Evolutionary conservation across 2,113 vertebrate species (phyloP).

Genomic region (Engystomops pustulosus): DNA sequence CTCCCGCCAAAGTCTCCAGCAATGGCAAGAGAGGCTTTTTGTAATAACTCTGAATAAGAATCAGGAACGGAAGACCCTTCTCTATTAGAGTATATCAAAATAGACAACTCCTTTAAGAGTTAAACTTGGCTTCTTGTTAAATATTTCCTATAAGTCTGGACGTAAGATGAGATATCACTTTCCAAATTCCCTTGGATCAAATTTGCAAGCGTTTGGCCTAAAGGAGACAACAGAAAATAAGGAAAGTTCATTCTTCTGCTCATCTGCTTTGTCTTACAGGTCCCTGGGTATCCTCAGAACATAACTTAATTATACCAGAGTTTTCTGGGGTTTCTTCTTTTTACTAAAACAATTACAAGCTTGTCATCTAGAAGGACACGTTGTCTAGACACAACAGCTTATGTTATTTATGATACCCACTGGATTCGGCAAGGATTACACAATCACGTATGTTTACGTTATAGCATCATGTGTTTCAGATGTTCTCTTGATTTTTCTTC

Average conservation of each 20-base stretch:
- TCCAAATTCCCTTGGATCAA: background rate
- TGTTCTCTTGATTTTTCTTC: slow-evolving; percentile 16
- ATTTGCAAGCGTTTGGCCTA: background rate
- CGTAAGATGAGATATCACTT: background rate
- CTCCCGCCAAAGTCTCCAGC: too few species aligned
- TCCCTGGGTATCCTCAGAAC: background rate
- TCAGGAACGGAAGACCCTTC: too few species aligned
- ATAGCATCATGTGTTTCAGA: slow-evolving; percentile 9
- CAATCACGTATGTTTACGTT: background rate
- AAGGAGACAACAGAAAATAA: background rate
- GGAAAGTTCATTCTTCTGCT: background rate
- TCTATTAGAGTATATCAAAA: too few species aligned
- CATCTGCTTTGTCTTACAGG: background rate
- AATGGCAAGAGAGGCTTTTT: too few species aligned
- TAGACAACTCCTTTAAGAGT: too few species aligned
- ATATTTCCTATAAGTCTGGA: background rate
- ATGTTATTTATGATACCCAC: background rate
- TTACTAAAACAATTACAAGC: background rate
- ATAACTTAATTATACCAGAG: background rate
- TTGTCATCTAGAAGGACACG: background rate
- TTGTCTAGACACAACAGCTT: slow-evolving; percentile 31
- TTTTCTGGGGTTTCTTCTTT: background rate
- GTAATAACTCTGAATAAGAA: too few species aligned
- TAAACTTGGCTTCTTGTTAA: background rate
- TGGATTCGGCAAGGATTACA: background rate